phyloP scores from a whole-genome alignment of 2,888 invertebrate species.

The Andrena minutula region DNA sequence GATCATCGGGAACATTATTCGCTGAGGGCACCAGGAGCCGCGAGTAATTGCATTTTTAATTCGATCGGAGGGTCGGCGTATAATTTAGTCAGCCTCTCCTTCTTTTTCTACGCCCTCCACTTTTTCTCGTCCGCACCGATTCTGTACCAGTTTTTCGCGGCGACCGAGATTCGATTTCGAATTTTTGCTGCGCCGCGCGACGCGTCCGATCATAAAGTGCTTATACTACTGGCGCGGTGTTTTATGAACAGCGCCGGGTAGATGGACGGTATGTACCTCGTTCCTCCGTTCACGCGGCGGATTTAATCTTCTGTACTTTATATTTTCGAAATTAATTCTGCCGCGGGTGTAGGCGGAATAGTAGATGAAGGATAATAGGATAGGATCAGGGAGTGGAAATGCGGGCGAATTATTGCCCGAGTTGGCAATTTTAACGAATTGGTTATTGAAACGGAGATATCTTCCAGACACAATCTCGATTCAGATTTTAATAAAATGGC shows the following conservation, averaged over 20 bases:
- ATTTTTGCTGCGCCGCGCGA: neutral
- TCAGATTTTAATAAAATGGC: too few relatives aligned
- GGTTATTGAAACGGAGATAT: neutral
- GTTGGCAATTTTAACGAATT: neutral
- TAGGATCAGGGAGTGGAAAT: neutral
- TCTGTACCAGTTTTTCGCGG: neutral
- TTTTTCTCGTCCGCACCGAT: neutral
- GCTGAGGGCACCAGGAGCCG: neutral
- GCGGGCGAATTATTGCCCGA: neutral
- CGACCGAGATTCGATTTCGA: neutral
- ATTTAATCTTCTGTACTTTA: neutral
- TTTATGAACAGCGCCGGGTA: neutral
- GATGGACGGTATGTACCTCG: neutral
- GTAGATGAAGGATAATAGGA: neutral
- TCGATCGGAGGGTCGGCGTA: neutral
- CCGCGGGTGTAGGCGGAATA: neutral
- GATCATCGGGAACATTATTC: neutral
- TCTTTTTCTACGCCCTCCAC: neutral
- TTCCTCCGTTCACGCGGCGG: neutral
- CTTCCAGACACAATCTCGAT: too few relatives aligned
- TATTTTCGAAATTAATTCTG: neutral
- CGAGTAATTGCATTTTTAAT: slow-evolving; percentile 1
- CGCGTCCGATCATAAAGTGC: neutral
- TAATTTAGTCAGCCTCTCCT: neutral
- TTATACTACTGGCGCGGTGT: neutral